phyloP scores from a whole-genome alignment of 2,797 vertebrate species.

The Psittacula derbiana region DNA sequence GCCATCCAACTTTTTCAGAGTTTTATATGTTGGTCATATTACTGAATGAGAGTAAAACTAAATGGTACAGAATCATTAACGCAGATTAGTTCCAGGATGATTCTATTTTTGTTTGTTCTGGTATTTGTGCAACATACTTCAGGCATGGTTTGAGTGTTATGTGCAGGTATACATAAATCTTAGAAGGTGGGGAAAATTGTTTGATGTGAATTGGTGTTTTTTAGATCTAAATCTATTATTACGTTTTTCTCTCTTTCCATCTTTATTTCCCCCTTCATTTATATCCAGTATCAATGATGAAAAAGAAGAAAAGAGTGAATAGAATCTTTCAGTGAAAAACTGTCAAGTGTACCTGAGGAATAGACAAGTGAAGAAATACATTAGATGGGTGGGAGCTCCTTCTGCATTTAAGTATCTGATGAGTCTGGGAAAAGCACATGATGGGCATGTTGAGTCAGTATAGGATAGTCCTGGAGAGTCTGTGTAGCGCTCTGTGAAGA shows the following conservation, averaged over 20 bases:
- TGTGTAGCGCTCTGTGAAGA: accelerated
- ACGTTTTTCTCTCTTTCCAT: not conserved
- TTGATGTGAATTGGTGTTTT: not conserved
- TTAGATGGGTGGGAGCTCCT: not conserved
- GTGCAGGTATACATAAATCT: not conserved
- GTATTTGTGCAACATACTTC: not conserved
- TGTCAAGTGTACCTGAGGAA: not conserved
- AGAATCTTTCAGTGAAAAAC: not conserved
- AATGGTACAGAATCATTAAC: not conserved
- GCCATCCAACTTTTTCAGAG: not conserved
- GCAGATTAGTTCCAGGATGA: not conserved
- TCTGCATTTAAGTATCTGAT: not conserved
- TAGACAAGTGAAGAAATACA: not conserved
- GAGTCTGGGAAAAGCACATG: not conserved
- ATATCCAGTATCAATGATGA: not conserved
- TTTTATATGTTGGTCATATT: not conserved
- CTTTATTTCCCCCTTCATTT: not conserved
- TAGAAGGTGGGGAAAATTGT: not conserved
- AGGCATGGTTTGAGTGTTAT: not conserved
- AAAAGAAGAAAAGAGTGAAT: not conserved
- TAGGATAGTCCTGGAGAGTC: not conserved
- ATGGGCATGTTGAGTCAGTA: not conserved
- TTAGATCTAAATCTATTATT: not conserved
- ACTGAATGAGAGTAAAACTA: not conserved
- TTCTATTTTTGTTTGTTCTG: not conserved